Percentiles rank a stretch among this genome's conserved stretches.
These are phyloP conservation scores for Anarhynchus alexandrinus DNA, from an alignment of 2,113 vertebrate species.

Conservation along the genomic window DNA sequence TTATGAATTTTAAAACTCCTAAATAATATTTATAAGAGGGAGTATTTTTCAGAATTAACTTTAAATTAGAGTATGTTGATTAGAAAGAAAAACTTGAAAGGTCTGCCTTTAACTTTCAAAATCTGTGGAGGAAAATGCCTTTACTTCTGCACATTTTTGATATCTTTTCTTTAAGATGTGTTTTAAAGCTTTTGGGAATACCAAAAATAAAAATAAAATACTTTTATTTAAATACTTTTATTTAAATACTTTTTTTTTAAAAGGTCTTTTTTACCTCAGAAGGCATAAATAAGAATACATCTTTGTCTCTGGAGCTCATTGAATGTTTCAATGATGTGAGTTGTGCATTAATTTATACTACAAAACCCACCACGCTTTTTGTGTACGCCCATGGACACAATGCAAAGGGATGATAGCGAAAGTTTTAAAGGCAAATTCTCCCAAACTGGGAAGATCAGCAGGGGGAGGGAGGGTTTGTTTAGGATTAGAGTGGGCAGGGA, in stretches of 20 bases:
- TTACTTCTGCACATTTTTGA: not conserved
- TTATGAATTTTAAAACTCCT: not conserved
- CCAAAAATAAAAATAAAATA: too few relatives aligned
- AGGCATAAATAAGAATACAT: not conserved
- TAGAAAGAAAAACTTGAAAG: not conserved
- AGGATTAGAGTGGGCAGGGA: not conserved
- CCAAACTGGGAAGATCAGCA: not conserved
- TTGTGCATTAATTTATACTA: not conserved
- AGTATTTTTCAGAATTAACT: not conserved
- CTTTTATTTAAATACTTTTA: not conserved
- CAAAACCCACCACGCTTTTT: not conserved
- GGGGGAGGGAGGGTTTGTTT: fast-evolving
- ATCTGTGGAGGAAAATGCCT: not conserved
- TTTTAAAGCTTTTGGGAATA: not conserved
- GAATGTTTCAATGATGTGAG: not conserved
- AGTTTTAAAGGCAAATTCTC: not conserved
- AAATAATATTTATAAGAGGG: not conserved
- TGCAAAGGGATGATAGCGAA: not conserved
- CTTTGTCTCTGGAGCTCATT: not conserved
- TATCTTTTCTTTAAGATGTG: not conserved
- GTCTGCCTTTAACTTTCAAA: not conserved
- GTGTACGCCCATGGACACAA: not conserved
- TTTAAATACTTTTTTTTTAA: not conserved
- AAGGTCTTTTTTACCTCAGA: not conserved
- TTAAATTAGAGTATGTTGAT: not conserved